These are phyloP conservation scores for Clarias macrocephalus DNA, from an alignment of 2,113 vertebrate species.

Conservation along the genomic window DNA sequence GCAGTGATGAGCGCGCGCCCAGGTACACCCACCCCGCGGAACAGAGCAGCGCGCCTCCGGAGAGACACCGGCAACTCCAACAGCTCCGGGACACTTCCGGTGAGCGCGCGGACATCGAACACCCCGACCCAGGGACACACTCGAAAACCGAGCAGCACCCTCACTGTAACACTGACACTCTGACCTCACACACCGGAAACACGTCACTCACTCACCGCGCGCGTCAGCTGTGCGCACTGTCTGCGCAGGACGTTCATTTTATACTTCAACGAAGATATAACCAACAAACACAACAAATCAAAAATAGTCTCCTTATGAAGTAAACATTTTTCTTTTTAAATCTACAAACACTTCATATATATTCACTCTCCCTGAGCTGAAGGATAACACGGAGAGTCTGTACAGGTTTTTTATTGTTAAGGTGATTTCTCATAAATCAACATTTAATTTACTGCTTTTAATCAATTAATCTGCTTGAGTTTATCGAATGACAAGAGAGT, in stretches of 20 bases:
- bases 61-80: conserved; percentile 1
- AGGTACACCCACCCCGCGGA: conserved; percentile 8
- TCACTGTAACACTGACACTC: background rate
- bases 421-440: too few species aligned
- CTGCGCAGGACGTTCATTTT: background rate
- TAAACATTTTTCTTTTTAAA: too few species aligned
- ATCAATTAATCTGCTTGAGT: too few species aligned
- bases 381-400: too few species aligned
- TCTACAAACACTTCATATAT: too few species aligned
- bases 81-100: conserved; percentile 16
- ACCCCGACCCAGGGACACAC: too few species aligned
- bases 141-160: background rate
- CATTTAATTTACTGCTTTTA: too few species aligned
- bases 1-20: background rate
- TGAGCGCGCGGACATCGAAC: background rate
- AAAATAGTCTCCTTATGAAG: background rate
- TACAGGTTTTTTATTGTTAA: too few species aligned
- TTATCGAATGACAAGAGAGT: background rate
- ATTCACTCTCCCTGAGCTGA: too few species aligned
- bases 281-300: background rate
- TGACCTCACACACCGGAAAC: background rate
- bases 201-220: background rate
- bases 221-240: background rate
- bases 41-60: background rate
- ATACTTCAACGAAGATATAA: too few species aligned